Base-by-base conservation (phyloP, 2,113 vertebrate genomes). In the Zingel zingel region DNA sequence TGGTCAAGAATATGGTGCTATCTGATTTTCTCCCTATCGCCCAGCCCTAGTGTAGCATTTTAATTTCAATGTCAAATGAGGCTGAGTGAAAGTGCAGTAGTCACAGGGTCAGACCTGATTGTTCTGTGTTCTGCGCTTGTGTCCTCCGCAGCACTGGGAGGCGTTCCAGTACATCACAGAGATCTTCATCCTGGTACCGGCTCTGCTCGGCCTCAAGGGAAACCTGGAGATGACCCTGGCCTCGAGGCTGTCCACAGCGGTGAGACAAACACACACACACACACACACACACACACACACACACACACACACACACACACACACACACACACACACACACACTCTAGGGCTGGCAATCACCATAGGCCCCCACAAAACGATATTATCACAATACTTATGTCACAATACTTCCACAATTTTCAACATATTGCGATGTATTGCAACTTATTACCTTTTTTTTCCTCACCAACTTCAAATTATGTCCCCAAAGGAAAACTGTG, bases 221-320 rank as follows among this genome's bases (percentile, higher is more conserved):
- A 99, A 99, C 91, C 95, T 99, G 92, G 98, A 99, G 95, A 99
- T 99, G 98, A 99, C 98, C 0, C 92, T 99, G 89, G 98, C 98
- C n/a, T 99, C 98, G 5, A 95, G 98, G 68, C 94, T 99, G 6
- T 99, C 98, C 54, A 99, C 98, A 33, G 98, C 98, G 76, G 98
- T 99, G 90, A 93, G 92, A 80, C 8, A 47, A 18, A 82, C 33
- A 30, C 36, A 10, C 71, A 68, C 21, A 43, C 12, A 19, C 14
- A 23, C 47, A 48, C 54, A 25, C 69, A 21, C 54, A 21, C 47
- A 54, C 47, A 63, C 18, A 45, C 21, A 82, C 33, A 36, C 36
- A 12, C 71, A 68, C 21, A 82, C 33, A 36, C 36, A 12, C 71
- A 68, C 19, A 63, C 18, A 45, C 19, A 36, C 19, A 61, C 74